Evolutionary conservation across 2,113 vertebrate species (phyloP).

Genomic region (Dasyurus viverrinus): DNA sequence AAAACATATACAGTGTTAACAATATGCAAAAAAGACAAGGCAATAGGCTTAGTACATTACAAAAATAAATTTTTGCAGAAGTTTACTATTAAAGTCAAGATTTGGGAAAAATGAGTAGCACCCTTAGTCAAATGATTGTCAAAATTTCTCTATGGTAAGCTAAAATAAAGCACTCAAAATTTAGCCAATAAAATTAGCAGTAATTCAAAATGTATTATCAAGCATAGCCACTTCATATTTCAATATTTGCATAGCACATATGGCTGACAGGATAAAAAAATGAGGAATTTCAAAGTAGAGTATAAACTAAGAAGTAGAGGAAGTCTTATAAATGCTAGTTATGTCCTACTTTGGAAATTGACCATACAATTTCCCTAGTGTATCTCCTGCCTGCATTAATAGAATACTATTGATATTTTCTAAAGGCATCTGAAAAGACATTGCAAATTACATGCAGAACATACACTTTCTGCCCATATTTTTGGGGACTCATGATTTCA

Average conservation of each 20-base stretch:
- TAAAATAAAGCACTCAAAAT: constrained; percentile 75
- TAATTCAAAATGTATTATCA: constrained; percentile 62
- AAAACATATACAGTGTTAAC: constrained; percentile 71
- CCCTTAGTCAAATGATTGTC: constrained; percentile 81
- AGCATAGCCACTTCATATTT: constrained; percentile 66
- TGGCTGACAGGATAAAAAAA: constrained; percentile 62
- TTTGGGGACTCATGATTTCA: background rate
- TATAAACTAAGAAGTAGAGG: constrained; percentile 26
- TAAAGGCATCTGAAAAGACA: constrained; percentile 26
- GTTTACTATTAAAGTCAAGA: constrained; percentile 70
- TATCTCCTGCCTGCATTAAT: background rate
- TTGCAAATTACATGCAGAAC: constrained; percentile 47
- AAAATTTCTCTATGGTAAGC: constrained; percentile 67
- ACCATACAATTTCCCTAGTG: constrained; percentile 9
- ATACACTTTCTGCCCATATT: background rate
- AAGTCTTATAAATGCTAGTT: constrained; percentile 51
- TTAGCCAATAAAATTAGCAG: constrained; percentile 78
- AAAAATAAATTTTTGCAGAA: constrained; percentile 59
- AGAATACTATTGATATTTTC: constrained; percentile 34
- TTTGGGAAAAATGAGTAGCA: constrained; percentile 83
- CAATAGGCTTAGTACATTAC: constrained; percentile 62
- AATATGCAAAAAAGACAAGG: constrained; percentile 76
- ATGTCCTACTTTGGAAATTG: constrained; percentile 44
- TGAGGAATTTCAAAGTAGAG: constrained; percentile 36
- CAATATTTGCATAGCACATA: constrained; percentile 82